A percentile compares a stretch with the other conserved stretches of the same genome.
Evolutionary conservation across 2,888 invertebrate genomes (phyloP).

Genomic region (Caenorhabditis zanzibari): DNA sequence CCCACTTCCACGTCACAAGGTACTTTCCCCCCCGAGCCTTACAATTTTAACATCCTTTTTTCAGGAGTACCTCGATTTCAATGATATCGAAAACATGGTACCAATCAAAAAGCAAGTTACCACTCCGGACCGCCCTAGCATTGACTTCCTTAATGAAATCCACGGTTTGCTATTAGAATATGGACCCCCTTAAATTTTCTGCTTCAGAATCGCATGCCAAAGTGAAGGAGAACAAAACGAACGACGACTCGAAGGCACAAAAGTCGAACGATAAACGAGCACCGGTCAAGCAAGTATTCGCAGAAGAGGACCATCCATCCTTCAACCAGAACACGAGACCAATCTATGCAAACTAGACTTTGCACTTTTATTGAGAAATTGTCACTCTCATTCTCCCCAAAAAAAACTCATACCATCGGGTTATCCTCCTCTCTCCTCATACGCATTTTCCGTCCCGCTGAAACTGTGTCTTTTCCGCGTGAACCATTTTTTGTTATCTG

Average conservation of each 20-base stretch:
- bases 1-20: conserved; percentile 72
- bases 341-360: conserved; percentile 56
- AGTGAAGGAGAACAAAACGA: conserved; percentile 29
- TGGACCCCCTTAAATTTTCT: too few species aligned
- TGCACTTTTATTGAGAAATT: not conserved
- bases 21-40: not conserved
- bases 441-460: conserved; percentile 52
- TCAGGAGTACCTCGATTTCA: conserved; percentile 72
- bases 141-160: conserved; percentile 63
- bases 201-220: conserved; percentile 56
- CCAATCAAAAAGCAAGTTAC: conserved; percentile 61
- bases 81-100: conserved; percentile 72
- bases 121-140: conserved; percentile 58
- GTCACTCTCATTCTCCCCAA: conserved; percentile 12
- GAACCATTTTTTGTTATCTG: conserved; percentile 36
- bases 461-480: conserved; percentile 41
- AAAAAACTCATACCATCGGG: conserved; percentile 58
- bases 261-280: conserved; percentile 51
- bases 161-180: too few species aligned
- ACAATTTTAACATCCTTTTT: too few species aligned
- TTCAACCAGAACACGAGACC: conserved; percentile 54
- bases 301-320: conserved; percentile 58
- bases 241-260: conserved; percentile 41
- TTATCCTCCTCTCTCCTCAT: conserved; percentile 18
- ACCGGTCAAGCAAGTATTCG: conserved; percentile 61